These are phyloP conservation scores for Osmerus mordax DNA, from an alignment of 2,113 vertebrate genomes.

Conservation along the genomic window DNA sequence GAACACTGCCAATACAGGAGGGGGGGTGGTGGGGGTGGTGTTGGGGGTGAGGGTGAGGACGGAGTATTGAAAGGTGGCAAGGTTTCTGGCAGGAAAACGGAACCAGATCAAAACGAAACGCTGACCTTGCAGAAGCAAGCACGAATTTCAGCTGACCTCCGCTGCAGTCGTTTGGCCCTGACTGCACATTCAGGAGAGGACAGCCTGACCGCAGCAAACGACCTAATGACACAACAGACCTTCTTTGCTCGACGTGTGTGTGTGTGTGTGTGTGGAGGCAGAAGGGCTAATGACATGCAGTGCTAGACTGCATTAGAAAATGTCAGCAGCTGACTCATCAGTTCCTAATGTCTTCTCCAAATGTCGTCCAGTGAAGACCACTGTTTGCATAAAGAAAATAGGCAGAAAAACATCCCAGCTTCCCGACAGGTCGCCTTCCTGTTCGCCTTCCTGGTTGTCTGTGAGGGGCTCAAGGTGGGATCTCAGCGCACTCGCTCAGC, in stretches of 20 bases:
- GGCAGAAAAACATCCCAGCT: neutral
- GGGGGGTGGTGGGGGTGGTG: too few relatives aligned
- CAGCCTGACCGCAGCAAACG: neutral
- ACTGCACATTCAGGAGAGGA: neutral
- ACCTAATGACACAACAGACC: neutral
- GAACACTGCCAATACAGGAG: too few relatives aligned
- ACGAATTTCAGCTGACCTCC: neutral
- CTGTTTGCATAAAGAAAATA: neutral
- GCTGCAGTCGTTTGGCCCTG: neutral
- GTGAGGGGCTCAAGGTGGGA: neutral
- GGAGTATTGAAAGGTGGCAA: neutral
- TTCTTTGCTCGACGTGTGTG: neutral
- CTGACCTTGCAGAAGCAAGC: neutral
- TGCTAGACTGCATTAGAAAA: neutral
- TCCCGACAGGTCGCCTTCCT: neutral
- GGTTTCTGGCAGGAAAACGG: conserved; percentile 4
- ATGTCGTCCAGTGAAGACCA: neutral
- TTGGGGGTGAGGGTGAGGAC: neutral
- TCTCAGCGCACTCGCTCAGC: too few relatives aligned
- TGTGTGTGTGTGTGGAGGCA: neutral
- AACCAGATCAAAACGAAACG: conserved; percentile 3
- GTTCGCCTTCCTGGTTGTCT: too few relatives aligned
- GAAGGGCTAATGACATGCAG: neutral
- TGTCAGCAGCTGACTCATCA: conserved; percentile 1
- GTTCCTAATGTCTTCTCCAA: conserved; percentile 1